Evolutionary conservation across 2,888 invertebrate species (phyloP).

Genomic region (Sialis lutaria): DNA sequence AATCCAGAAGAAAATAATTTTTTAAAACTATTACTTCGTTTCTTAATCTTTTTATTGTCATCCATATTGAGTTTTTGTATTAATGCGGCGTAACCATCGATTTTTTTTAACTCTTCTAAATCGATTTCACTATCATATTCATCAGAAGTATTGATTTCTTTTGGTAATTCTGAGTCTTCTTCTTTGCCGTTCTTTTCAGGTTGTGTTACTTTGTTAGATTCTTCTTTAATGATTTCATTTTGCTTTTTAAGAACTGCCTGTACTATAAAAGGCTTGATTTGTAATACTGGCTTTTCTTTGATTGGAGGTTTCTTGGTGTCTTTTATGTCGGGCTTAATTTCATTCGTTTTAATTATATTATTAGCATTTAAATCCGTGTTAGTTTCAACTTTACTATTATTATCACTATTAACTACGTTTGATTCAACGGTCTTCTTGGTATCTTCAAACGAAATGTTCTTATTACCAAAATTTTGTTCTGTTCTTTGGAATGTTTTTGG

Average conservation of each 20-base stretch:
- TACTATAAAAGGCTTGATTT: too few species aligned
- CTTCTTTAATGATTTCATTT: background rate
- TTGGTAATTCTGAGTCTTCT: background rate
- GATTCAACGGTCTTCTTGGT: too few species aligned
- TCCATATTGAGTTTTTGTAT: constrained; percentile 21
- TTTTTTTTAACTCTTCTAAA: constrained; percentile 3
- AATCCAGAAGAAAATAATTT: constrained; percentile 16
- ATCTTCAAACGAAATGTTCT: too few species aligned
- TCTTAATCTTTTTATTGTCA: constrained; percentile 15
- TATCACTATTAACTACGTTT: too few species aligned
- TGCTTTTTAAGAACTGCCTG: too few species aligned
- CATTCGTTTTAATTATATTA: too few species aligned
- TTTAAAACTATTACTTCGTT: constrained; percentile 20
- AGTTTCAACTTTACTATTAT: background rate
- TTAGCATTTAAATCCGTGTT: background rate
- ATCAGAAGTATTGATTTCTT: background rate
- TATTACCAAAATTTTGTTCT: too few species aligned
- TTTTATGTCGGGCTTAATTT: too few species aligned
- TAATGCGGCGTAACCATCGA: constrained; percentile 20
- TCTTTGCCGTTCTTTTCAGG: constrained; percentile 1
- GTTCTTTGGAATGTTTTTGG: too few species aligned
- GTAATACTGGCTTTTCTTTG: too few species aligned
- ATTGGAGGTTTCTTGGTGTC: too few species aligned
- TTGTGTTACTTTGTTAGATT: background rate
- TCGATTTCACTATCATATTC: background rate